phyloP scores from a whole-genome alignment of 2,797 vertebrate genomes.

The Novumbra hubbsi region DNA sequence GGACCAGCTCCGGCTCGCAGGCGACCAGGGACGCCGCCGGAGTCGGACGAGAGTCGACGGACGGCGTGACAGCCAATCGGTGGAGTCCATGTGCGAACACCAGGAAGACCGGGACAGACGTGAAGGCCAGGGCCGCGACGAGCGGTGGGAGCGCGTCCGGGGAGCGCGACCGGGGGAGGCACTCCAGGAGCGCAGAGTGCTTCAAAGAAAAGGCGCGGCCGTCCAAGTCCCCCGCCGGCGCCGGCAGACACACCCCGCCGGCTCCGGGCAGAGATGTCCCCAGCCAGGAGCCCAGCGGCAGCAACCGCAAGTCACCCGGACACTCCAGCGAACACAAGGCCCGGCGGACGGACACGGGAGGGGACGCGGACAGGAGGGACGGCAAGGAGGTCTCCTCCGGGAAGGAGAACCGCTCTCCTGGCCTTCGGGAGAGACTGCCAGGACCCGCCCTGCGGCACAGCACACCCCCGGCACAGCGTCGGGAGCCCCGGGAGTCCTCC shows the following conservation, averaged over 20 bases:
- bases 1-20: neutral
- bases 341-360: constrained; percentile 75
- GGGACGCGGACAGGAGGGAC: constrained; percentile 79
- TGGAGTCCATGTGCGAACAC: constrained; percentile 79
- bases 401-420: constrained; percentile 85
- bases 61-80: constrained; percentile 54
- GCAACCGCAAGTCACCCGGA: constrained; percentile 72
- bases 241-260: constrained; percentile 62
- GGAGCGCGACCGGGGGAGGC: constrained; percentile 67
- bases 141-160: constrained; percentile 74
- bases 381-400: constrained; percentile 85
- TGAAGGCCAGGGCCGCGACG: constrained; percentile 41
- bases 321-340: constrained; percentile 83
- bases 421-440: constrained; percentile 62
- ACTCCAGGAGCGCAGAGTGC: constrained; percentile 75
- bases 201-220: constrained; percentile 75
- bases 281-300: constrained; percentile 66
- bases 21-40: neutral
- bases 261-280: constrained; percentile 67
- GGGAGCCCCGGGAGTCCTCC: constrained; percentile 70
- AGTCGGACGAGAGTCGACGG: constrained; percentile 71
- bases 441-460: constrained; percentile 75
- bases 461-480: constrained; percentile 74
- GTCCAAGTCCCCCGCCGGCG: constrained; percentile 74
- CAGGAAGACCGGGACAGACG: constrained; percentile 59